A percentile compares a stretch with the other conserved stretches of the same genome.
Conservation (phyloP, 2,797 vertebrate genomes). For the Sebastes wilsoni region DNA sequence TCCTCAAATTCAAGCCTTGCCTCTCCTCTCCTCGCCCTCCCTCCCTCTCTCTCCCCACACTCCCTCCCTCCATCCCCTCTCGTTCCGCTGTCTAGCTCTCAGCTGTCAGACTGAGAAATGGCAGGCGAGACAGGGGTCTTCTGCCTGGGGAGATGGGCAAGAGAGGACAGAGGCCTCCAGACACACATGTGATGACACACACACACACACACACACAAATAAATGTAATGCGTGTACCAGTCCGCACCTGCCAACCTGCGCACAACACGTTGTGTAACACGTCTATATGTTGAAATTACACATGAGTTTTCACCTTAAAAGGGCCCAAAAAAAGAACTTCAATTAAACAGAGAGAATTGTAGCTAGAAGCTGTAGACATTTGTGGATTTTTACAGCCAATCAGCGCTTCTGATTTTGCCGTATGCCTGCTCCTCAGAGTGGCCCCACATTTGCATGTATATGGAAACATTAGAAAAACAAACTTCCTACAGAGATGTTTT, state of each 20-base stretch:
- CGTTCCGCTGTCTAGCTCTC: constrained; percentile 71
- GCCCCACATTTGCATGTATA: constrained; percentile 18
- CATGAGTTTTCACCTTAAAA: neutral
- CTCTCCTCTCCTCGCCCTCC: neutral
- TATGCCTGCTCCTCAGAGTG: neutral
- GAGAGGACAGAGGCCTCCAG: constrained; percentile 61
- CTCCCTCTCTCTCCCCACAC: neutral
- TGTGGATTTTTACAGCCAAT: constrained; percentile 15
- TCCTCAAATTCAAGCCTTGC: constrained; percentile 31
- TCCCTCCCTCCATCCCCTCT: constrained; percentile 9
- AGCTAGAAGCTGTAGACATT: neutral
- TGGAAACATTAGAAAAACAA: constrained; percentile 25
- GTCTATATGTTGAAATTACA: constrained; percentile 27
- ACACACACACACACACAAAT: constrained; percentile 17
- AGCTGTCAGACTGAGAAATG: constrained; percentile 80
- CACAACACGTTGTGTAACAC: constrained; percentile 23
- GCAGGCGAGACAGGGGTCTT: constrained; percentile 72
- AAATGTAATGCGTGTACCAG: constrained; percentile 20
- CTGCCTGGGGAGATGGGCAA: constrained; percentile 69
- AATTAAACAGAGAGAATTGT: neutral
- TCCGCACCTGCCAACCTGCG: constrained; percentile 40
- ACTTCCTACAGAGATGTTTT: constrained; percentile 21
- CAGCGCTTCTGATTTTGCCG: neutral
- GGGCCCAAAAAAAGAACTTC: neutral
- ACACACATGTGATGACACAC: constrained; percentile 23